Percentiles rank a stretch among this genome's conserved stretches.
Conservation (phyloP, 2,888 invertebrate species). For the Plagiodera versicolora region DNA sequence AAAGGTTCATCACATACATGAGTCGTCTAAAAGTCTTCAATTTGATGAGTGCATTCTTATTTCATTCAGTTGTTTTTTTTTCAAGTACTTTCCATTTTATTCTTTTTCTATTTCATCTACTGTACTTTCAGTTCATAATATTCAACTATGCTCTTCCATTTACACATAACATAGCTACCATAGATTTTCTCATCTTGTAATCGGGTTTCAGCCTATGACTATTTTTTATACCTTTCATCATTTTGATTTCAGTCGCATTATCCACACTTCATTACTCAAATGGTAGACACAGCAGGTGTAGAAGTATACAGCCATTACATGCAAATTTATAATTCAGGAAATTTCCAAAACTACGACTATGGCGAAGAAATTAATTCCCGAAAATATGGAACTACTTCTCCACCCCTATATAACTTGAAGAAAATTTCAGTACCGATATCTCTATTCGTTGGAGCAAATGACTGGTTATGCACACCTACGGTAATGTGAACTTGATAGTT, state of each 20-base stretch:
- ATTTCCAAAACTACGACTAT: conserved; percentile 20
- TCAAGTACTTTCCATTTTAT: background rate
- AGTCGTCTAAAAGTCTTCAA: too few relatives aligned
- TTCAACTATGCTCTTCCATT: background rate
- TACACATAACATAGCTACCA: too few relatives aligned
- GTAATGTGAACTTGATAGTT: conserved; percentile 10
- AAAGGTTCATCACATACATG: too few relatives aligned
- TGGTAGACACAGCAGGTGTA: conserved; percentile 19
- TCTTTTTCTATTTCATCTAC: too few relatives aligned
- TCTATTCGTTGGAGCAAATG: conserved; percentile 19
- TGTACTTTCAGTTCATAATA: too few relatives aligned
- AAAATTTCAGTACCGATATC: conserved; percentile 21
- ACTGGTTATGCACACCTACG: conserved; percentile 17
- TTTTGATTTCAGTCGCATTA: conserved; percentile 18
- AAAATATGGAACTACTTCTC: conserved; percentile 16
- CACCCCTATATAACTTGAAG: conserved; percentile 18
- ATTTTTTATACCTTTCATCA: too few relatives aligned
- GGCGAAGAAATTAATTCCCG: conserved; percentile 14
- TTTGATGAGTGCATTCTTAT: too few relatives aligned
- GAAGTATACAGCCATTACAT: conserved; percentile 24
- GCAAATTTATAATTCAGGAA: conserved; percentile 17
- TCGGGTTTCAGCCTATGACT: too few relatives aligned
- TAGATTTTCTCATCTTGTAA: too few relatives aligned
- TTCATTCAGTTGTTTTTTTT: background rate
- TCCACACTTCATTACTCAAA: conserved; percentile 20